Evolutionary conservation across 2,888 invertebrate species (phyloP).

Genomic region (Smittia sp.): DNA sequence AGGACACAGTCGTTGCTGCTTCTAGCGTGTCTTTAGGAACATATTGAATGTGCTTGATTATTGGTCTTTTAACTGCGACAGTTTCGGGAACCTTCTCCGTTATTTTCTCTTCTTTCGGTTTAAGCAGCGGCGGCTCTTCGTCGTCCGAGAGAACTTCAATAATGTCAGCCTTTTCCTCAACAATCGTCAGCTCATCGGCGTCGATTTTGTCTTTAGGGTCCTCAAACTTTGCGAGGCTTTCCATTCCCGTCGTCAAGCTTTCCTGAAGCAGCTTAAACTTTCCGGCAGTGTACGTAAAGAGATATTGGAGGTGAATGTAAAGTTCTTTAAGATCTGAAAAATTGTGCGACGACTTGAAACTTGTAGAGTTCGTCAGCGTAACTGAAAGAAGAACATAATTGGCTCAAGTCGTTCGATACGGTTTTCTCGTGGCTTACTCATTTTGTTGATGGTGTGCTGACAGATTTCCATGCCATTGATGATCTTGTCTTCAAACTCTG

Average conservation of each 20-base stretch:
- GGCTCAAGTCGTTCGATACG: background rate
- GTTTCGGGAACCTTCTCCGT: background rate
- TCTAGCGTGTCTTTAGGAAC: background rate
- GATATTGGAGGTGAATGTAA: conserved; percentile 52
- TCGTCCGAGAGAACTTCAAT: conserved; percentile 53
- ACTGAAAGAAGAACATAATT: conserved; percentile 45
- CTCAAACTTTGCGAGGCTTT: conserved; percentile 51
- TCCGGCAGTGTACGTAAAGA: conserved; percentile 53
- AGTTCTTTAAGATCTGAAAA: conserved; percentile 52
- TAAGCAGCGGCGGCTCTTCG: conserved; percentile 45
- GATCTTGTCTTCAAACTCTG: conserved; percentile 51
- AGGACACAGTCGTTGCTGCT: background rate
- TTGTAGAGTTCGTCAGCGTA: conserved; percentile 52
- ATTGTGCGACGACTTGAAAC: conserved; percentile 51
- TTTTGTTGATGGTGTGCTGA: conserved; percentile 51
- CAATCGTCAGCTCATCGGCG: conserved; percentile 53
- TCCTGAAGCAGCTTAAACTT: conserved; percentile 53
- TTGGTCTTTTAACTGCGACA: background rate
- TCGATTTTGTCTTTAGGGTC: conserved; percentile 52
- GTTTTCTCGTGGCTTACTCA: background rate
- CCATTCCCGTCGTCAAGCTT: conserved; percentile 52
- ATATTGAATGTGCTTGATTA: conserved; percentile 23
- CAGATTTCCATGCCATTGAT: conserved; percentile 53
- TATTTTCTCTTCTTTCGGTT: background rate
- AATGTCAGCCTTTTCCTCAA: conserved; percentile 52